These are phyloP conservation scores for Ctena decussata DNA, from an alignment of 2,888 invertebrate genomes.

Conservation along the genomic window DNA sequence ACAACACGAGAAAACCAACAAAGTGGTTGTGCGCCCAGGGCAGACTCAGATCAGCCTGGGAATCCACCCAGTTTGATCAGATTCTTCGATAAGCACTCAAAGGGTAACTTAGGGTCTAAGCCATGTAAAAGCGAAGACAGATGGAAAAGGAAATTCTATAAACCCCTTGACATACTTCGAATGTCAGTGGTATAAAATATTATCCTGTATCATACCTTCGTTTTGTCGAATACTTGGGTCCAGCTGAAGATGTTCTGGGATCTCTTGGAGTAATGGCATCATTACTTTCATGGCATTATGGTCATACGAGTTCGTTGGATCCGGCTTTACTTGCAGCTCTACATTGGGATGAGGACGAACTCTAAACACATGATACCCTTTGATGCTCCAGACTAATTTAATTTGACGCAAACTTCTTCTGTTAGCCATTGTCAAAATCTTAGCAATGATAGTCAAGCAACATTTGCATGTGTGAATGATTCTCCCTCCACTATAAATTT, in stretches of 20 bases:
- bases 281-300: slow-evolving; percentile 27
- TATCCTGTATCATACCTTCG: background rate
- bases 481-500: background rate
- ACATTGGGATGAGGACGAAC: slow-evolving; percentile 13
- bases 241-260: background rate
- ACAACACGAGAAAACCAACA: too few species aligned
- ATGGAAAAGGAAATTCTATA: too few species aligned
- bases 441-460: too few species aligned
- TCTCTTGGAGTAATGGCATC: background rate
- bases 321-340: slow-evolving; percentile 3
- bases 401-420: background rate
- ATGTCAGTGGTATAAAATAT: too few species aligned
- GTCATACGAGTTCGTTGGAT: slow-evolving; percentile 30
- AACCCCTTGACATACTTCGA: too few species aligned
- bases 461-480: background rate
- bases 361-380: slow-evolving; percentile 35
- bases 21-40: too few species aligned
- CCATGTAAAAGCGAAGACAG: too few species aligned
- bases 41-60: too few species aligned
- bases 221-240: background rate
- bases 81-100: too few species aligned
- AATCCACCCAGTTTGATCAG: too few species aligned
- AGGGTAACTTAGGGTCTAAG: too few species aligned
- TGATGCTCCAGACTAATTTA: slow-evolving; percentile 15
- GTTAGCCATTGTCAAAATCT: background rate